phyloP scores from a whole-genome alignment of 2,888 invertebrate genomes.

The Gymnocheta viridis region DNA sequence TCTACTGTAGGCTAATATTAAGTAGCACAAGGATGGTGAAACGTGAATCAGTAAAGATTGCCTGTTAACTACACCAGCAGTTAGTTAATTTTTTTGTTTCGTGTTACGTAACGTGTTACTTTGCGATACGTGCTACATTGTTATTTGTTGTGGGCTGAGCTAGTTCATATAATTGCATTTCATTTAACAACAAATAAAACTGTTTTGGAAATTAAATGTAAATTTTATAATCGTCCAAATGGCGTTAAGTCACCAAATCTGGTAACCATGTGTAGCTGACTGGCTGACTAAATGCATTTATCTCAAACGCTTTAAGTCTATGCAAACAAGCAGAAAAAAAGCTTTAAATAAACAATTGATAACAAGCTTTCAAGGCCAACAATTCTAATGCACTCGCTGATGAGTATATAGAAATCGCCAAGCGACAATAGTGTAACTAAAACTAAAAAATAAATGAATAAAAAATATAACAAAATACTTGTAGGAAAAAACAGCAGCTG shows the following conservation, averaged over 20 bases:
- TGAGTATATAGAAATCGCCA: conserved; percentile 68
- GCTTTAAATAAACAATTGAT: conserved; percentile 71
- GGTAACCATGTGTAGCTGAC: not conserved
- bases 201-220: too few species aligned
- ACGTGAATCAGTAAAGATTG: too few species aligned
- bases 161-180: too few species aligned
- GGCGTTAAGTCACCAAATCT: not conserved
- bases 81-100: too few species aligned
- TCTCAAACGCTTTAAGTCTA: conserved; percentile 65
- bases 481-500: not conserved
- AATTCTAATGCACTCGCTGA: conserved; percentile 63
- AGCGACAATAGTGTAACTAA: conserved; percentile 8
- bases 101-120: too few species aligned
- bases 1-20: too few species aligned
- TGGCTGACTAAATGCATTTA: conserved; percentile 54
- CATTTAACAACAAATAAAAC: too few species aligned
- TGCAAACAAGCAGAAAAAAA: conserved; percentile 63
- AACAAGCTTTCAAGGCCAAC: conserved; percentile 74
- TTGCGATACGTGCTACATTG: too few species aligned
- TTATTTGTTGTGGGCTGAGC: too few species aligned
- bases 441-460: conserved; percentile 17
- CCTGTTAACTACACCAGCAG: too few species aligned
- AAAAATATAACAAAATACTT: not conserved
- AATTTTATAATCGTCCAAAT: not conserved
- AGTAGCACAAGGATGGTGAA: too few species aligned